Percentiles rank a stretch among this genome's conserved stretches.
phyloP scores from a whole-genome alignment of 2,797 vertebrate species.

The Cirrhinus mrigala region DNA sequence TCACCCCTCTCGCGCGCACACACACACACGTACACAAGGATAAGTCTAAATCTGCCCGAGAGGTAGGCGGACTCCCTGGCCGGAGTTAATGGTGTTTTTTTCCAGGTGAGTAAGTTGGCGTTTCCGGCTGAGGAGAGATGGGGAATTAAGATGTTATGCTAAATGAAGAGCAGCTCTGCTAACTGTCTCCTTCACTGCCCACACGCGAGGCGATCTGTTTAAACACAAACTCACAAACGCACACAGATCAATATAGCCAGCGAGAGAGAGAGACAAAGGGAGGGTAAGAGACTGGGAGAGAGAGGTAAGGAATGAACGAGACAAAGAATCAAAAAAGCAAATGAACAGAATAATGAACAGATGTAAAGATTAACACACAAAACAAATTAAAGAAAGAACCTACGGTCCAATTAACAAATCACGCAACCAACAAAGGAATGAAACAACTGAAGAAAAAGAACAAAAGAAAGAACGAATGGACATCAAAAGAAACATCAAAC shows the following conservation, averaged over 20 bases:
- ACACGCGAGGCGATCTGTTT: conserved; percentile 43
- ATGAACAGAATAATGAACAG: not conserved
- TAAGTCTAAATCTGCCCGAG: conserved; percentile 38
- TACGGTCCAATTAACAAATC: too few relatives aligned
- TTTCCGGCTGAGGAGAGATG: conserved; percentile 74
- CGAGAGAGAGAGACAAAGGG: conserved; percentile 14
- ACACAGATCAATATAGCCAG: conserved; percentile 44
- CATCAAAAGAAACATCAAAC: not conserved
- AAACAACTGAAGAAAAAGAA: not conserved
- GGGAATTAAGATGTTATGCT: conserved; percentile 90
- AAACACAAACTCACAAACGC: conserved; percentile 54
- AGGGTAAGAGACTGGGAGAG: not conserved
- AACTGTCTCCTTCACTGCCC: conserved; percentile 52
- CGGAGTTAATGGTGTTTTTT: conserved; percentile 83
- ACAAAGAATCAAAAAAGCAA: conserved; percentile 2
- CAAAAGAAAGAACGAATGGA: not conserved
- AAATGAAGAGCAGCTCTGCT: conserved; percentile 64
- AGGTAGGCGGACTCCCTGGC: conserved; percentile 70
- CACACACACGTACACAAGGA: conserved; percentile 15
- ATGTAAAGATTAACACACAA: not conserved
- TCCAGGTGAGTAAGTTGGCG: conserved; percentile 83
- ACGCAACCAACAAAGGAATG: not conserved
- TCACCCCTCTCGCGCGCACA: conserved; percentile 62
- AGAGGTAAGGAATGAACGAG: conserved; percentile 21
- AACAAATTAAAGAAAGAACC: not conserved